Conservation (phyloP, 2,888 invertebrate genomes). For the Abrostola triplasia region DNA sequence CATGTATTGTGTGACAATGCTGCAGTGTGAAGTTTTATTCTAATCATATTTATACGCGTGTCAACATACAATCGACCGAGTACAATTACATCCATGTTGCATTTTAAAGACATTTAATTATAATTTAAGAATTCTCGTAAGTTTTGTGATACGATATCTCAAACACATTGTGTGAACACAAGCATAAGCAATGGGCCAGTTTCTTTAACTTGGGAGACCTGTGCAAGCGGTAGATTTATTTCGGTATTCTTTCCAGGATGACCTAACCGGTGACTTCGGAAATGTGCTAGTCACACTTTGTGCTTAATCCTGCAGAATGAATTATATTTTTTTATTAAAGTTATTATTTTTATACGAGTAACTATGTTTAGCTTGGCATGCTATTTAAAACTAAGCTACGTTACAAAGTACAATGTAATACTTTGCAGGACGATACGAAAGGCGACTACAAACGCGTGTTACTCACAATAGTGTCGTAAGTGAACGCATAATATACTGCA, state of each 20-base stretch:
- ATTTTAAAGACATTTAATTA: conserved; percentile 74
- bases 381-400: conserved; percentile 63
- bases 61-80: conserved; percentile 56
- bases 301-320: conserved; percentile 83
- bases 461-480: conserved; percentile 86
- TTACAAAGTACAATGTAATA: conserved; percentile 78
- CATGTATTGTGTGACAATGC: conserved; percentile 63
- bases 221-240: conserved; percentile 74
- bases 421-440: conserved; percentile 91
- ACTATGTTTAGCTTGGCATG: conserved; percentile 73
- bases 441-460: conserved; percentile 92
- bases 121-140: conserved; percentile 63
- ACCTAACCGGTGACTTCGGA: conserved; percentile 91
- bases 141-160: conserved; percentile 57
- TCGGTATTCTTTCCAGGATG: conserved; percentile 89
- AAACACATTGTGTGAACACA: conserved; percentile 72
- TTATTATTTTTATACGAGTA: conserved; percentile 69
- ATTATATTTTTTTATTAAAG: conserved; percentile 51
- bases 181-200: conserved; percentile 83
- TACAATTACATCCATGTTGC: conserved; percentile 64
- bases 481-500: conserved; percentile 69
- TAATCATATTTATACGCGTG: conserved; percentile 52
- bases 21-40: conserved; percentile 65
- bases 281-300: conserved; percentile 89
- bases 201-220: conserved; percentile 64